phyloP scores from a whole-genome alignment of 1,140 invertebrate genomes.

The Lysiphlebus fabarum region DNA sequence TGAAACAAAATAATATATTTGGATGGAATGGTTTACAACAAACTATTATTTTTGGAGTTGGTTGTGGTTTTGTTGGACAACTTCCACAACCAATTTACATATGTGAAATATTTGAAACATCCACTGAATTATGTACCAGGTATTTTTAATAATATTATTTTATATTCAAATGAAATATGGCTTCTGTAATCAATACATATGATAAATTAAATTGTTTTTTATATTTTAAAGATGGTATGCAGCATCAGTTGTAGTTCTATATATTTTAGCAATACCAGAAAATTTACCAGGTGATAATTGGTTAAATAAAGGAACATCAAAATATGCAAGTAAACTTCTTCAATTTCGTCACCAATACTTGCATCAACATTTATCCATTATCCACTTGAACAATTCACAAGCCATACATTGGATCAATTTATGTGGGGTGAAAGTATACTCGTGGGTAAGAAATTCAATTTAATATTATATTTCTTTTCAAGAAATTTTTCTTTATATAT shows the following conservation, averaged over 20 bases:
- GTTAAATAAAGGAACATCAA: constrained; percentile 19
- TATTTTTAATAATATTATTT: constrained; percentile 4
- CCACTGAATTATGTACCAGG: constrained; percentile 34
- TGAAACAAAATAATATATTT: constrained; percentile 18
- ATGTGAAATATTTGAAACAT: constrained; percentile 18
- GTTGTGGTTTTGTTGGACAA: constrained; percentile 26
- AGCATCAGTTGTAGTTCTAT: constrained; percentile 29
- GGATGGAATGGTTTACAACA: constrained; percentile 28
- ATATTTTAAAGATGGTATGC: constrained; percentile 32
- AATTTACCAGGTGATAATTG: constrained; percentile 26
- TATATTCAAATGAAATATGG: background rate
- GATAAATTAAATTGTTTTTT: too few species aligned
- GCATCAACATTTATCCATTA: constrained; percentile 26
- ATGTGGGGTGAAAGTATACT: constrained; percentile 32
- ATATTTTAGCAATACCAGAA: constrained; percentile 25
- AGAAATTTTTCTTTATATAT: too few species aligned
- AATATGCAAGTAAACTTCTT: constrained; percentile 22
- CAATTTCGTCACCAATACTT: constrained; percentile 27
- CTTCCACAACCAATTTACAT: constrained; percentile 31
- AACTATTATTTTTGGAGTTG: constrained; percentile 25
- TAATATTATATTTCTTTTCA: background rate
- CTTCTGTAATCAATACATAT: too few species aligned
- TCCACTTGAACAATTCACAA: constrained; percentile 13
- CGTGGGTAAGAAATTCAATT: constrained; percentile 24
- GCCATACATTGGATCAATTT: constrained; percentile 25